Evolutionary conservation across 2,888 invertebrate genomes (phyloP).

Genomic region (Ectobius pallidus): DNA sequence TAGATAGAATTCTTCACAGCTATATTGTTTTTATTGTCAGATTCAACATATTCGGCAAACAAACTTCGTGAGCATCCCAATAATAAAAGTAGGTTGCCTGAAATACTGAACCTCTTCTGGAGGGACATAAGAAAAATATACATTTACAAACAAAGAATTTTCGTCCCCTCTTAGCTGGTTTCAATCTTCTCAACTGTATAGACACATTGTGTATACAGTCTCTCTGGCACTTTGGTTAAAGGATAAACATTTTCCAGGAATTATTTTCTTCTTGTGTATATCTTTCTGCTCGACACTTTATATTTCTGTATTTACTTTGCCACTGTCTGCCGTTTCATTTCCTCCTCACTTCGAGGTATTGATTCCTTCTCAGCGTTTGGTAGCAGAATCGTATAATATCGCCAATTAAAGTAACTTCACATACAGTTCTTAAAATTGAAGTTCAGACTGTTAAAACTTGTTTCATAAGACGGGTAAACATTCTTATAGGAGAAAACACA

Average conservation of each 20-base stretch:
- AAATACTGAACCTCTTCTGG: no score
- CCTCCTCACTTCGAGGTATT: neutral
- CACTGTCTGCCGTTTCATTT: neutral
- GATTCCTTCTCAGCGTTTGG: neutral
- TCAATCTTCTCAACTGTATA: neutral
- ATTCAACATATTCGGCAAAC: no score
- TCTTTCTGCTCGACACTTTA: neutral
- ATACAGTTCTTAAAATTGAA: neutral
- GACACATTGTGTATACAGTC: neutral
- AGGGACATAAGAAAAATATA: slow-evolving; percentile 1
- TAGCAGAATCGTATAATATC: neutral
- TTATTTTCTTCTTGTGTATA: neutral
- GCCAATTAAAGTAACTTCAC: slow-evolving; percentile 6
- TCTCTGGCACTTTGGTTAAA: neutral
- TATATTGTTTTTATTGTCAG: no score
- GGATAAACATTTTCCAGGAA: neutral
- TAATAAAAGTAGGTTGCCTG: no score
- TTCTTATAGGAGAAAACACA: no score
- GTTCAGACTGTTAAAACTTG: no score
- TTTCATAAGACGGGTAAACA: no score
- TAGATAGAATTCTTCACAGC: no score
- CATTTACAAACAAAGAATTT: neutral
- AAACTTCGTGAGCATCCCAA: no score
- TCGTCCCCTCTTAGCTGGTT: neutral
- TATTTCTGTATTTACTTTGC: neutral